phyloP scores from a whole-genome alignment of 1,140 invertebrate genomes.

The Penaeus vannamei region DNA sequence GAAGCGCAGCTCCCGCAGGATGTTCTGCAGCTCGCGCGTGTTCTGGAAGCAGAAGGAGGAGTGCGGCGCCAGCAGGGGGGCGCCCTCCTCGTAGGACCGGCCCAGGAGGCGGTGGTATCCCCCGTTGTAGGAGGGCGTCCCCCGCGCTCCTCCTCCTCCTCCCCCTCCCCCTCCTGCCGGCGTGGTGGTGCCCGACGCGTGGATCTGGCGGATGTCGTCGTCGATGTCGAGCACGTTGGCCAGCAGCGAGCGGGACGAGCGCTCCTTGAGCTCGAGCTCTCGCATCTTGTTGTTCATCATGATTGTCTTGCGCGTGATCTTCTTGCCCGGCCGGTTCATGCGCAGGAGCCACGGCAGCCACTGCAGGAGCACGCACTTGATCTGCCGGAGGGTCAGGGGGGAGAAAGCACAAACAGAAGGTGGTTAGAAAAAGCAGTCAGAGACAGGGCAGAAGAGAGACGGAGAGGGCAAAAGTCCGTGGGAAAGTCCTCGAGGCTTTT shows the following conservation, averaged over 20 bases:
- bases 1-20: constrained; percentile 94
- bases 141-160: too few species aligned
- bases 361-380: constrained; percentile 91
- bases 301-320: constrained; percentile 80
- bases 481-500: background rate
- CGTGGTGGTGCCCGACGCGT: constrained; percentile 68
- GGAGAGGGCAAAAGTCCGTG: background rate
- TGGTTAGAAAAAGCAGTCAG: background rate
- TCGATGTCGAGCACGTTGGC: constrained; percentile 89
- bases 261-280: constrained; percentile 72
- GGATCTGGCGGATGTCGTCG: constrained; percentile 85
- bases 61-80: too few species aligned
- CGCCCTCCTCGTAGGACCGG: too few species aligned
- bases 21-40: constrained; percentile 90
- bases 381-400: constrained; percentile 75
- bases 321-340: constrained; percentile 89
- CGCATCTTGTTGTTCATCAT: constrained; percentile 76
- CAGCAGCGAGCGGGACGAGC: constrained; percentile 88
- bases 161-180: too few species aligned
- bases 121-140: too few species aligned
- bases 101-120: too few species aligned
- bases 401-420: background rate
- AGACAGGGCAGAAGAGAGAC: background rate
- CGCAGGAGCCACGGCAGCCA: constrained; percentile 96
- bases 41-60: constrained; percentile 75